Evolutionary conservation across 1,140 invertebrate genomes (phyloP).

Genomic region (Calliphora vicina): DNA sequence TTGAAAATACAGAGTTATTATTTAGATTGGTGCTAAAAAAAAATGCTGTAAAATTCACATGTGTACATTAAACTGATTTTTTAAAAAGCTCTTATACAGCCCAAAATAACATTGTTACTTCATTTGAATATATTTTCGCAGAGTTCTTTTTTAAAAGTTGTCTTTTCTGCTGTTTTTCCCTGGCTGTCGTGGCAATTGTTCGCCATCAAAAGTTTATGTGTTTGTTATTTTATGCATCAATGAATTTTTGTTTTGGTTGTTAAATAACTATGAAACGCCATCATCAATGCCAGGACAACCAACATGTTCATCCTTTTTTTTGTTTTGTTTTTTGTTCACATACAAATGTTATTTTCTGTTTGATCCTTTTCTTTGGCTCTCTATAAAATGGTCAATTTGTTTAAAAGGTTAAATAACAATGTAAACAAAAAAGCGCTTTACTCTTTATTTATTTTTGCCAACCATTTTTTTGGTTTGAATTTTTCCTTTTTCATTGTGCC

Average conservation of each 20-base stretch:
- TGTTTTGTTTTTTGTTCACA: background rate
- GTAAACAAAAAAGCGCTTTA: constrained; percentile 10
- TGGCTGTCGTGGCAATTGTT: background rate
- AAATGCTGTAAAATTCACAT: no score
- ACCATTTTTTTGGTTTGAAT: background rate
- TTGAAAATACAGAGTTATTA: no score
- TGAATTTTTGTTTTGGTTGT: background rate
- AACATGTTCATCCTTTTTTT: background rate
- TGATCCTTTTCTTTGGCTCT: background rate
- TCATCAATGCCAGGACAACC: background rate
- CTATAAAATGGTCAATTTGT: constrained; percentile 30
- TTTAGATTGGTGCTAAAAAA: no score
- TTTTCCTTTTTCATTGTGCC: background rate
- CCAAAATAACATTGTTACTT: no score
- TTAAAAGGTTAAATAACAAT: constrained; percentile 31
- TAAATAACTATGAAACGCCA: background rate
- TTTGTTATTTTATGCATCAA: constrained; percentile 20
- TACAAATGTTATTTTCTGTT: background rate
- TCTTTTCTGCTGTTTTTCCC: background rate
- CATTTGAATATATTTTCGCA: no score
- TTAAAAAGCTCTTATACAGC: no score
- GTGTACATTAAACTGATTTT: no score
- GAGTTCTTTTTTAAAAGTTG: no score
- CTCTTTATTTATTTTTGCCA: background rate
- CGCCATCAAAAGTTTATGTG: constrained; percentile 1